These are phyloP conservation scores for pig (Sus scrofa) DNA, from an alignment of 2,113 vertebrate genomes.

Conservation along the genomic window T2T-Sscrofa CM000827.6:71641001-71641500, in stretches of 20 bases:
- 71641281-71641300: background rate
- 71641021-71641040: background rate
- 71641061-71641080: background rate
- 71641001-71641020: background rate
- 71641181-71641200: background rate
- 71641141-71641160: background rate
- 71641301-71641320: slow-evolving; percentile 11
- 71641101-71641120: background rate
- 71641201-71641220: background rate
- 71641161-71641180: background rate
- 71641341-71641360: background rate
- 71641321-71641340: background rate
- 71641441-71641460: background rate
- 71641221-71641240: background rate
- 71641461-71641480: background rate
- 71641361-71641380: background rate
- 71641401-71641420: background rate
- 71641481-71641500: background rate
- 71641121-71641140: background rate
- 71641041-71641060: background rate
- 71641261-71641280: background rate
- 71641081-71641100: background rate
- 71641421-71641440: background rate
- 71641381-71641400: background rate
- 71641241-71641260: background rate